Base-by-base conservation (phyloP, 1,140 invertebrate genomes). In the Sitodiplosis mosellana region DNA sequence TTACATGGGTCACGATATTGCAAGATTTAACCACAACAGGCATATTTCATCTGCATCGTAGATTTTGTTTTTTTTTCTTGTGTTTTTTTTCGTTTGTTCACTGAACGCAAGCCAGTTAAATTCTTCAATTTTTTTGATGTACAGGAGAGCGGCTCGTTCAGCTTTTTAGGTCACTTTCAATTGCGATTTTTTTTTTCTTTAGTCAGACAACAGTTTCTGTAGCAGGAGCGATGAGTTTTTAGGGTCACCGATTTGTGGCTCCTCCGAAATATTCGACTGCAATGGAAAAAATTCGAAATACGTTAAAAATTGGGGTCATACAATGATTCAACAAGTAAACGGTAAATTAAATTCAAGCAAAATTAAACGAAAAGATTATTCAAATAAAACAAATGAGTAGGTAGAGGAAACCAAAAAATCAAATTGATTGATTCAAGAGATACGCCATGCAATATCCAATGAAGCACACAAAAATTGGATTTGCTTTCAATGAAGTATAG, bases 261-360 rank as follows among this genome's bases (percentile, higher is more conserved):
- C 49, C 49, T 47, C 49, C 49, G 34, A 47, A 50, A 34, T 47
- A 50, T 19, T 50, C 49, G 21, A 20, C 37, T 42, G 10, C 19
- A 48, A 48, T 5, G n/a, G 38, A 38, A 44, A 38, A 37, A 27
- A 38, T 17, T 22, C 10, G 22, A 41, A 6, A 37, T 2, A 48
- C 17, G 19, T 48, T 48, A 33, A 42, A 42, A 41, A 15, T 2
- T 41, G 41, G n/a, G 3, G 8, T 8, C 11, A 15, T 15, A 38
- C 10, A 37, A 37, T n/a, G n/a, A n/a, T n/a, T n/a, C 4, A 19
- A 21, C 3, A 38, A 38, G 5, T 38, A 5, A 38, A 38, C 5
- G 14, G 5, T 5, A 38, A 38, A 38, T 7, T 7, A 3, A 38
- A 38, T 7, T 17, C 36, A 38, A 38, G 15, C 12, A 38, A 17